Percentiles rank a stretch among this genome's conserved stretches.
These are phyloP conservation scores for Acanthurus tractus DNA, from an alignment of 2,797 vertebrate species.

Conservation along the genomic window DNA sequence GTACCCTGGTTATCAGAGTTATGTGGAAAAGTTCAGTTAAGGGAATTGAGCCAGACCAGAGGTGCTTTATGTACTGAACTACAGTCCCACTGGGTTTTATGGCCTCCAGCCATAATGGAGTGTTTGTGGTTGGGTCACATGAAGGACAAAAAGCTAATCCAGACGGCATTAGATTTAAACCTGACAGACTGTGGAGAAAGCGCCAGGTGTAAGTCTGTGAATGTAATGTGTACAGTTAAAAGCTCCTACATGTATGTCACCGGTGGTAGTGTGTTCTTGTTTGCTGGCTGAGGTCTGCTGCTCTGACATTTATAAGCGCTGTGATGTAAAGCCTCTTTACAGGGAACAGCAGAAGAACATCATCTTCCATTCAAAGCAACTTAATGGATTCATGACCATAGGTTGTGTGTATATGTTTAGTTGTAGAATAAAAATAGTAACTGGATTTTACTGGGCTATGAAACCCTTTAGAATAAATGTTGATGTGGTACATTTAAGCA, in stretches of 20 bases:
- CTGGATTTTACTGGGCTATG: too few species aligned
- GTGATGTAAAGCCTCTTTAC: slow-evolving; percentile 49
- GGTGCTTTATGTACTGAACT: slow-evolving; percentile 65
- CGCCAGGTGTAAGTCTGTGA: slow-evolving; percentile 47
- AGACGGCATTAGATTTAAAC: slow-evolving; percentile 65
- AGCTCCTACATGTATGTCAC: slow-evolving; percentile 33
- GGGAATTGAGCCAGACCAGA: slow-evolving; percentile 62
- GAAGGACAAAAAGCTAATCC: slow-evolving; percentile 77
- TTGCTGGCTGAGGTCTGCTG: slow-evolving; percentile 42
- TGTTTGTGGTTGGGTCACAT: slow-evolving; percentile 69
- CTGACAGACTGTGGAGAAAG: slow-evolving; percentile 51
- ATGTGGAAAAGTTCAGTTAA: slow-evolving; percentile 60
- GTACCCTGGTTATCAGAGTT: slow-evolving; percentile 57
- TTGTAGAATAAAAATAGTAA: too few species aligned
- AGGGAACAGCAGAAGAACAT: slow-evolving; percentile 40
- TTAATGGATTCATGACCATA: slow-evolving; percentile 53
- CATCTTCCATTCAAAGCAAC: slow-evolving; percentile 44
- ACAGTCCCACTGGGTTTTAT: slow-evolving; percentile 57
- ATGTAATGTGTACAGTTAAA: slow-evolving; percentile 42
- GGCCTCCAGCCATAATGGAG: slow-evolving; percentile 67
- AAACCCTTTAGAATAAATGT: too few species aligned
- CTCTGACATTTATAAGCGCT: slow-evolving; percentile 61
- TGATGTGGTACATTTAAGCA: too few species aligned
- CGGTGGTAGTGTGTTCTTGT: slow-evolving; percentile 30
- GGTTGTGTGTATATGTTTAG: neutral